Base-by-base conservation (phyloP, 2,888 invertebrate genomes). In the Erebia epiphron region DNA sequence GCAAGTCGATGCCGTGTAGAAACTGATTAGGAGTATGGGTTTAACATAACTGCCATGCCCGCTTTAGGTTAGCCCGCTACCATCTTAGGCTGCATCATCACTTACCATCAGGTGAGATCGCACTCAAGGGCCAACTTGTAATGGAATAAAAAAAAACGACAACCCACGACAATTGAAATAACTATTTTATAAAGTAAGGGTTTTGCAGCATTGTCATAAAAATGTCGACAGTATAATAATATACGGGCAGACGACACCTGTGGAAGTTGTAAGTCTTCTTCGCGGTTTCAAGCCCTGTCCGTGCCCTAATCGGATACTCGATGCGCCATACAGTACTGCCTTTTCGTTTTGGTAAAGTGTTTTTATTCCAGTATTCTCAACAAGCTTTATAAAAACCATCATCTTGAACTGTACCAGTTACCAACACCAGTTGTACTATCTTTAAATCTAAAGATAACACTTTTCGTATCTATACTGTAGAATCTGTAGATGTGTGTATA, bases 231-330 rank as follows among this genome's bases (percentile, higher is more conserved):
- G 65, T 35, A 35, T 35, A 35, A 35, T 65, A 69, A 50, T 60
- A 72, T 73, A 52, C 72, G 79, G 81, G 86, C 86, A 86, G 89
- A 88, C 84, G 88, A 90, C 90, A 90, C 90, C 88, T 89, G 90
- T 79, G 81, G 84, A 82, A 80, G 81, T 91, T 89, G 90, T 92
- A 90, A 81, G 93, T 82, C 92, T 93, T 93, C 92, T 82, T 79
- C 90, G 91, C 82, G 92, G 92, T 92, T 79, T 81, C 69, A 60
- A 72, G 71, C 50, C 76, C 70, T 70, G 74, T 67, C 71, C 52
- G 69, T 74, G 76, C 78, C 79, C 75, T 68, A 75, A 71, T 72
- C 68, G 67, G 69, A 71, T 68, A 67, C 67, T 61, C 65, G n/a
- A 49, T 62, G 66, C 71, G 68, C 50, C 70, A 61, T 68, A 68